Base-by-base conservation (phyloP, 2,888 invertebrate genomes). In the Eulithis prunata region DNA sequence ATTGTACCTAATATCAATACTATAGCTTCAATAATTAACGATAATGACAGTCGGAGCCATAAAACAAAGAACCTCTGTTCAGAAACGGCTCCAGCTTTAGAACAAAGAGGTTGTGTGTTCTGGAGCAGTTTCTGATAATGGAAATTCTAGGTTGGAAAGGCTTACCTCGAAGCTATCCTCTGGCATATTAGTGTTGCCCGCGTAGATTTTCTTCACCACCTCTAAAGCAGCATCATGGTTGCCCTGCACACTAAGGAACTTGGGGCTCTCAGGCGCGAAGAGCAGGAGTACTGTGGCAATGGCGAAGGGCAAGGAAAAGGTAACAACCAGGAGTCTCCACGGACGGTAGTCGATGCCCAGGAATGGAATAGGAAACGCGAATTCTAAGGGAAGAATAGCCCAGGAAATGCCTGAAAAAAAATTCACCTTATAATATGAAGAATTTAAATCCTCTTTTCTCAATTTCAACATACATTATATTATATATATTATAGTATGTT, bases 211-310 rank as follows among this genome's bases (percentile, higher is more conserved):
- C 74, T 81, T 89, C 38, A 92, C 80, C 0, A 91, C 86, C 1
- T 82, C 78, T 56, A 97, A 79, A 0, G 96, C 95, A 51, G 93
- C 92, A 0, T 94, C 93, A 1, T 92, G 84, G 62, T 93, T 87
- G 0, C 96, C 95, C 60, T 94, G 94, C 0, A 95, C 94, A 47
- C 95, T 91, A 51, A 95, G 87, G 82, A 95, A 97, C 84, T 97
- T 96, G 0, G 97, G 97, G 70, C 96, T 97, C 81, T 97, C 97
- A 0, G 97, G 97, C 12, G 95, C 93, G 53, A 91, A 89, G 7
- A 93, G 79, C 12, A 96, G 85, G 12, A 95, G 90, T 0, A 95
- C 47, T 0, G 95, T 93, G 0, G 95, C 94, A 0, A 96, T 57
- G 0, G 96, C 77, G 75, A 95, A 95, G 0, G 97, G 95, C 3